A percentile compares a stretch with the other conserved stretches of the same genome.
Conservation (phyloP, 2,797 vertebrate species). For the Halcyon badia region DNA sequence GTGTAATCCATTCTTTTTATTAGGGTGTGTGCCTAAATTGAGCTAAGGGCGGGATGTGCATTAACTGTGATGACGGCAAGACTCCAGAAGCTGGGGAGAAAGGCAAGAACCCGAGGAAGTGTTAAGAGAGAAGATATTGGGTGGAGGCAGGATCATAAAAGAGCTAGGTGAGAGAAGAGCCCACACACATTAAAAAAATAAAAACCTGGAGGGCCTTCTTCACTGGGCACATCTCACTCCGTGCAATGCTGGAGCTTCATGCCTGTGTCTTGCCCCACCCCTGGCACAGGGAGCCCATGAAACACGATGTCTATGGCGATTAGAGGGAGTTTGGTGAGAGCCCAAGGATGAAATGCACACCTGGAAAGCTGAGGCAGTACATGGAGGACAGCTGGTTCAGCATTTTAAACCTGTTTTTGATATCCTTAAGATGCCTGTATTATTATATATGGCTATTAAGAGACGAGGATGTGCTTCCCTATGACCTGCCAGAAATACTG, state of each 20-base stretch:
- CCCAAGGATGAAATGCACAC: neutral
- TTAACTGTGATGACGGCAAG: neutral
- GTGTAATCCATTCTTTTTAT: neutral
- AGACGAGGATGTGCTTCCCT: neutral
- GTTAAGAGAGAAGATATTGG: neutral
- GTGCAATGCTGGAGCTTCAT: rapidly evolving
- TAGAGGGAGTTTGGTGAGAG: neutral
- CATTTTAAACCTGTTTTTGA: neutral
- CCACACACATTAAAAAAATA: neutral
- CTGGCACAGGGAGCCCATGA: neutral
- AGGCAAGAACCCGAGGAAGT: neutral
- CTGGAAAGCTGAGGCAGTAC: neutral
- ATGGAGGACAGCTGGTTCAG: neutral
- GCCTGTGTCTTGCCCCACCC: rapidly evolving
- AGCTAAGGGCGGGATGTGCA: neutral
- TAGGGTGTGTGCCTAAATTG: neutral
- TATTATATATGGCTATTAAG: neutral
- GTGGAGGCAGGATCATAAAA: slow-evolving; percentile 2
- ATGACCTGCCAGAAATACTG: neutral
- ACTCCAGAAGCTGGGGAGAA: neutral
- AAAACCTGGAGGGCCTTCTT: neutral
- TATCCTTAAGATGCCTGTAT: neutral
- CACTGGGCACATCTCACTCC: rapidly evolving
- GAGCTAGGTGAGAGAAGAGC: neutral
- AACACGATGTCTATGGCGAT: rapidly evolving